Evolutionary conservation across 2,113 vertebrate species (phyloP).

Genomic region (Columbina picui): DNA sequence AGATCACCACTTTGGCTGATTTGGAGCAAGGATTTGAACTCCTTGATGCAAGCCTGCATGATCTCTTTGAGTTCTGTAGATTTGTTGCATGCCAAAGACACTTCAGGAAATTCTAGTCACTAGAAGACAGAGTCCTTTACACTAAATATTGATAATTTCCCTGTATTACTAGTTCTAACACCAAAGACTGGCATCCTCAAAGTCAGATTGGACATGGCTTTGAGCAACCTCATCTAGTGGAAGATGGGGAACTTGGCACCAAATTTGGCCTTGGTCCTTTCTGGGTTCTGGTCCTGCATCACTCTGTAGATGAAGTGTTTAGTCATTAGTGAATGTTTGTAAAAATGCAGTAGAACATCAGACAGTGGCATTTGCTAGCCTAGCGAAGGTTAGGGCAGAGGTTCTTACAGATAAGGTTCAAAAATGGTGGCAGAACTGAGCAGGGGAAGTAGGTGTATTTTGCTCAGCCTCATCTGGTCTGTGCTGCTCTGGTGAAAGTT

Average conservation of each 20-base stretch:
- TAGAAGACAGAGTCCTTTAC: neutral
- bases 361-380: neutral
- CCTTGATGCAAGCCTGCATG: neutral
- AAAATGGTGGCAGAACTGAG: neutral
- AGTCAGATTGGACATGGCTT: neutral
- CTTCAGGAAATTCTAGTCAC: neutral
- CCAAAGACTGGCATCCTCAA: neutral
- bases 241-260: neutral
- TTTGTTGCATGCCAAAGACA: neutral
- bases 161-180: neutral
- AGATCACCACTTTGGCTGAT: neutral
- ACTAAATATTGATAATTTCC: neutral
- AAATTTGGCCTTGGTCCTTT: neutral
- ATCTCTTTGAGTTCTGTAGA: neutral
- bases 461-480: neutral
- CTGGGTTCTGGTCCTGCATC: neutral
- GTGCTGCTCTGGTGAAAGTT: neutral
- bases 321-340: neutral
- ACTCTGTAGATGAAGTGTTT: neutral
- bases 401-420: neutral
- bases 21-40: neutral
- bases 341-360: neutral
- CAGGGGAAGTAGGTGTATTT: neutral
- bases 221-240: neutral
- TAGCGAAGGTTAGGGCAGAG: neutral